phyloP scores from a whole-genome alignment of 2,113 vertebrate species.

The Balaenoptera acutorostrata region DNA sequence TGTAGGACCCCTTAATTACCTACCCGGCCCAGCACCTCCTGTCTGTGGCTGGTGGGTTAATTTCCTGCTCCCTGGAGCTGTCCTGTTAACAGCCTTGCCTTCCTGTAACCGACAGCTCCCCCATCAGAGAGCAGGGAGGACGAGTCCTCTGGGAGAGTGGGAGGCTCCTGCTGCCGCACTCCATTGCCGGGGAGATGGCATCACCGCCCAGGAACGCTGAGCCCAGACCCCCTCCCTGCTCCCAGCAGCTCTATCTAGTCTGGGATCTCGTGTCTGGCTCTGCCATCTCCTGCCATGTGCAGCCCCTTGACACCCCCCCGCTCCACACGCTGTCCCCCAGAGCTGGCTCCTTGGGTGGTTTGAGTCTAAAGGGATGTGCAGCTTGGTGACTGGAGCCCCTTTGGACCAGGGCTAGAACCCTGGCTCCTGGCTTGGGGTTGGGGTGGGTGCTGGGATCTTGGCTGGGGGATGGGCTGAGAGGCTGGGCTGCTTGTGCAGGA shows the following conservation, averaged over 20 bases:
- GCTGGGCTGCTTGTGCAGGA: not conserved
- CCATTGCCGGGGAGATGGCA: not conserved
- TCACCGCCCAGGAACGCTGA: not conserved
- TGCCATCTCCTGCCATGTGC: conserved; percentile 25
- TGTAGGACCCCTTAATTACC: conserved; percentile 20
- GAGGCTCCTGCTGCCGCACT: conserved; percentile 18
- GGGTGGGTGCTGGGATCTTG: not conserved
- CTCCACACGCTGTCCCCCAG: not conserved
- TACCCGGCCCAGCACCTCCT: not conserved
- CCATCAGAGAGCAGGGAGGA: conserved; percentile 34
- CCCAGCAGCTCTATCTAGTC: conserved; percentile 48
- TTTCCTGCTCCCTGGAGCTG: conserved; percentile 22
- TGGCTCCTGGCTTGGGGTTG: not conserved
- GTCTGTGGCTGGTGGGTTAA: not conserved
- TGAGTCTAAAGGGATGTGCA: not conserved
- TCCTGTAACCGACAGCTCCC: conserved; percentile 23
- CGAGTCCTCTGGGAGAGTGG: not conserved
- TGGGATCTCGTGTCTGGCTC: conserved; percentile 56
- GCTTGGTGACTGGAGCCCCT: not conserved
- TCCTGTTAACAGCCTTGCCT: conserved; percentile 14
- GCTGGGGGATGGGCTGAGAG: not conserved
- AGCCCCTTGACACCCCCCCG: not conserved
- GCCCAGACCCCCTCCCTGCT: not conserved
- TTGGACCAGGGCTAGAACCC: not conserved
- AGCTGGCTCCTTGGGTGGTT: not conserved